phyloP scores from a whole-genome alignment of 2,888 invertebrate genomes.

The Osmoderma eremita region DNA sequence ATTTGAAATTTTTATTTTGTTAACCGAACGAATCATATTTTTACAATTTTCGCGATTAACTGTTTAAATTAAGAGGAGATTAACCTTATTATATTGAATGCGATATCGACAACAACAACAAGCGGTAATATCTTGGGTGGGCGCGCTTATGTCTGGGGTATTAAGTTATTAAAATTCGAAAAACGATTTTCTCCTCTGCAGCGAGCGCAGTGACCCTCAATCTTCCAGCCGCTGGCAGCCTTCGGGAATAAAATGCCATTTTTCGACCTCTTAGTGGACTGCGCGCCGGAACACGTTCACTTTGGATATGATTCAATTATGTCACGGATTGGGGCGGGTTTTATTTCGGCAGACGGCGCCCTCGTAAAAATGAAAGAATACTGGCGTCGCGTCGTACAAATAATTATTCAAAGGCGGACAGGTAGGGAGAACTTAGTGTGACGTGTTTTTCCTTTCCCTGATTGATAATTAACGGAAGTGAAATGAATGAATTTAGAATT shows the following conservation, averaged over 20 bases:
- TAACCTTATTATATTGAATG: too few relatives aligned
- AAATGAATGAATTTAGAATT: too few relatives aligned
- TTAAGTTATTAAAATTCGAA: slow-evolving; percentile 11
- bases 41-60: too few relatives aligned
- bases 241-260: slow-evolving; percentile 5
- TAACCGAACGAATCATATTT: too few relatives aligned
- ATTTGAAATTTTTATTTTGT: too few relatives aligned
- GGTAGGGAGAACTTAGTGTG: too few relatives aligned
- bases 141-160: background rate
- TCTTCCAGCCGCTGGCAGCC: background rate
- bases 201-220: background rate
- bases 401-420: background rate
- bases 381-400: background rate
- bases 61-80: too few relatives aligned
- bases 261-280: background rate
- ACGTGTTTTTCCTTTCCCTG: too few relatives aligned
- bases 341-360: background rate
- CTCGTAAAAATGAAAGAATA: slow-evolving; percentile 1
- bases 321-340: background rate
- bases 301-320: slow-evolving; percentile 12
- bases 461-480: too few relatives aligned
- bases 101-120: too few relatives aligned
- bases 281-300: background rate
- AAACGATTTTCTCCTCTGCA: background rate
- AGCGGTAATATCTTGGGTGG: too few relatives aligned